Evolutionary conservation across 2,797 vertebrate species (phyloP).

Genomic region (Sciurus carolinensis): DNA sequence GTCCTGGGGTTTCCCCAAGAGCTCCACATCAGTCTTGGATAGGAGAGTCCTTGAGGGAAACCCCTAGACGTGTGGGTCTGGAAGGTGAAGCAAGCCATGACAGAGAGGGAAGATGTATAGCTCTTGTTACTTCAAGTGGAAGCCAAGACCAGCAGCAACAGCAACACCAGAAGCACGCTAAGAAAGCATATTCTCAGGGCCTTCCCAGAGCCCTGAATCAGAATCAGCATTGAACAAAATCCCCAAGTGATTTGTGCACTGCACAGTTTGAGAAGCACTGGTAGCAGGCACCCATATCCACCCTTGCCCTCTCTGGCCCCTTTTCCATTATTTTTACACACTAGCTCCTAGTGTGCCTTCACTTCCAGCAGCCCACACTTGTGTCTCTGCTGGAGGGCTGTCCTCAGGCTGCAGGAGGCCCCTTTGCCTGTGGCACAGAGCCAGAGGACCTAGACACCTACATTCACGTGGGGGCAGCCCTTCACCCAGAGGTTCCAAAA

Average conservation of each 20-base stretch:
- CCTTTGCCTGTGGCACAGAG: neutral
- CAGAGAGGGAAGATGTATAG: neutral
- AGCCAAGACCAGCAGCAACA: neutral
- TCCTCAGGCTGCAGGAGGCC: neutral
- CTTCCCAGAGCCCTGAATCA: neutral
- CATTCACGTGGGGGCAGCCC: neutral
- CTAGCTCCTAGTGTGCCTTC: neutral
- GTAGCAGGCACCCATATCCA: rapidly evolving
- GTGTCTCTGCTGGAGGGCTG: neutral
- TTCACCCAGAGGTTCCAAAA: slow-evolving; percentile 16
- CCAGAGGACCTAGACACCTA: slow-evolving; percentile 20
- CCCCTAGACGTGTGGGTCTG: rapidly evolving
- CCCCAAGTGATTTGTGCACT: rapidly evolving
- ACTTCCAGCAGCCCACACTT: neutral
- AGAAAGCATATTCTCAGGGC: neutral
- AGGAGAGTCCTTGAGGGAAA: neutral
- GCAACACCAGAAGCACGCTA: neutral
- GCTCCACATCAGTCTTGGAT: neutral
- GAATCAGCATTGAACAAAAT: neutral
- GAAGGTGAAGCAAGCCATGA: too few relatives aligned
- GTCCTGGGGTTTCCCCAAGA: neutral
- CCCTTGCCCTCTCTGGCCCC: rapidly evolving
- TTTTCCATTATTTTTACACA: rapidly evolving
- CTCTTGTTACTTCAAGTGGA: neutral
- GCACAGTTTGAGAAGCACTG: neutral